These are phyloP conservation scores for Decapterus maruadsi DNA, from an alignment of 2,797 vertebrate genomes.

Conservation along the genomic window DNA sequence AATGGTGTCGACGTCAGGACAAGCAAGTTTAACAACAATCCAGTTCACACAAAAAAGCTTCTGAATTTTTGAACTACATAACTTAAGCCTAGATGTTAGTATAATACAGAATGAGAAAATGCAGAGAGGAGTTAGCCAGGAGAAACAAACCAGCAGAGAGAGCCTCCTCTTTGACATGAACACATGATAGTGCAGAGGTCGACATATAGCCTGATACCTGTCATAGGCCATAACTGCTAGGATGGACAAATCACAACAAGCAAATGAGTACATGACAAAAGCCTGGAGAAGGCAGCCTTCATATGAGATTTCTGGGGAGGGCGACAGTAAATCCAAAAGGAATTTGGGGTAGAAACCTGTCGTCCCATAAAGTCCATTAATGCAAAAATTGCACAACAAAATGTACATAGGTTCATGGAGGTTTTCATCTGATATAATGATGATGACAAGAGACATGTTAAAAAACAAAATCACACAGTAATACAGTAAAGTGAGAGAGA, in stretches of 20 bases:
- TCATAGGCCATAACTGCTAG: slow-evolving; percentile 72
- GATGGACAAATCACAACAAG: slow-evolving; percentile 53
- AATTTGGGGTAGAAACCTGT: slow-evolving; percentile 71
- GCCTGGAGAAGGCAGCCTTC: slow-evolving; percentile 58
- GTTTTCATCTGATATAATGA: slow-evolving; percentile 56
- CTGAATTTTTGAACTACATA: slow-evolving; percentile 45
- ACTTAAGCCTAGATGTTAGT: slow-evolving; percentile 3
- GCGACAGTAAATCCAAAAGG: slow-evolving; percentile 46
- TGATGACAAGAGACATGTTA: slow-evolving; percentile 39
- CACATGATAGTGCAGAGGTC: slow-evolving; percentile 57
- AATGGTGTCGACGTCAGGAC: no score
- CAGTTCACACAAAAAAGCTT: slow-evolving; percentile 60
- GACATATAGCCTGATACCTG: slow-evolving; percentile 74
- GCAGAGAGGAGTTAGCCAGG: slow-evolving; percentile 49
- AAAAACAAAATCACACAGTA: slow-evolving; percentile 53
- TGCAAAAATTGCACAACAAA: slow-evolving; percentile 57
- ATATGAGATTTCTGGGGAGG: slow-evolving; percentile 52
- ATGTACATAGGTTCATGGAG: slow-evolving; percentile 76
- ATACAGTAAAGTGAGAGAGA: slow-evolving; percentile 50
- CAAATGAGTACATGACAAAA: slow-evolving; percentile 65
- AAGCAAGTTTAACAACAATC: slow-evolving; percentile 50
- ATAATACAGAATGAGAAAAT: background rate
- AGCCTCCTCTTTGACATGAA: slow-evolving; percentile 58
- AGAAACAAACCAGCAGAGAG: slow-evolving; percentile 49
- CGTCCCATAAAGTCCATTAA: slow-evolving; percentile 62